These are phyloP conservation scores for Halichondria panicea DNA, from an alignment of 37 sponge, comb jelly and placozoan species.

Conservation along the genomic window DNA sequence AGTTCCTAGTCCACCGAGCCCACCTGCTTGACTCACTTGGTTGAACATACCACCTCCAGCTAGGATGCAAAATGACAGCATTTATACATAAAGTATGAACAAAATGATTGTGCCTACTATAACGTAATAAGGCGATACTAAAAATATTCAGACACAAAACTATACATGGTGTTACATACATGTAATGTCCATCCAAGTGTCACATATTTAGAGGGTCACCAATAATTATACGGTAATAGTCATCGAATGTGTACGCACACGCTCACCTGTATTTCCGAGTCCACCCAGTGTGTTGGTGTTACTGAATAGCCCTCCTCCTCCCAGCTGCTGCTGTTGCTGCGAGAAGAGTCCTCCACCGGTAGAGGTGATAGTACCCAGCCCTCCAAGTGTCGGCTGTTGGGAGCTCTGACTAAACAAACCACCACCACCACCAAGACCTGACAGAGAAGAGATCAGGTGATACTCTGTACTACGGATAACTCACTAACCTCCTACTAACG, in stretches of 20 bases:
- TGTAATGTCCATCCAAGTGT: too few relatives aligned
- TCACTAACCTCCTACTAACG: background rate
- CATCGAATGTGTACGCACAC: too few relatives aligned
- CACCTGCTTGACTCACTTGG: too few relatives aligned
- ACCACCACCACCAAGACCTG: slow-evolving; percentile 3
- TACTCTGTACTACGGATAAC: background rate
- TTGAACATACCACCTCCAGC: too few relatives aligned
- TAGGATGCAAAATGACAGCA: too few relatives aligned
- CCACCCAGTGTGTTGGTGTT: background rate
- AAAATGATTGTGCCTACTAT: background rate
- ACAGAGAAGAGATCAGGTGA: background rate
- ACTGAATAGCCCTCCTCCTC: slow-evolving; percentile 5
- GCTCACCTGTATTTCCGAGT: background rate
- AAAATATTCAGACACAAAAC: too few relatives aligned
- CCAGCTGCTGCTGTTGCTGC: slow-evolving; percentile 2
- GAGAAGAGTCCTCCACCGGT: slow-evolving; percentile 24
- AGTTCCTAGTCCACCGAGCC: slow-evolving; percentile 4
- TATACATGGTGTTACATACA: too few relatives aligned
- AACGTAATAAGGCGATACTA: background rate
- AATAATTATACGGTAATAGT: too few relatives aligned
- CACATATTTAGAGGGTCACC: too few relatives aligned
- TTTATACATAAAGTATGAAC: background rate
- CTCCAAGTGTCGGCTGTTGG: slow-evolving; percentile 6
- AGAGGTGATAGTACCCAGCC: slow-evolving; percentile 10
- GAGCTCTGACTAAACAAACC: slow-evolving; percentile 20